A percentile compares a stretch with the other conserved stretches of the same genome.
Conservation (phyloP, 2,888 invertebrate genomes). For the Itoplectis maculator region DNA sequence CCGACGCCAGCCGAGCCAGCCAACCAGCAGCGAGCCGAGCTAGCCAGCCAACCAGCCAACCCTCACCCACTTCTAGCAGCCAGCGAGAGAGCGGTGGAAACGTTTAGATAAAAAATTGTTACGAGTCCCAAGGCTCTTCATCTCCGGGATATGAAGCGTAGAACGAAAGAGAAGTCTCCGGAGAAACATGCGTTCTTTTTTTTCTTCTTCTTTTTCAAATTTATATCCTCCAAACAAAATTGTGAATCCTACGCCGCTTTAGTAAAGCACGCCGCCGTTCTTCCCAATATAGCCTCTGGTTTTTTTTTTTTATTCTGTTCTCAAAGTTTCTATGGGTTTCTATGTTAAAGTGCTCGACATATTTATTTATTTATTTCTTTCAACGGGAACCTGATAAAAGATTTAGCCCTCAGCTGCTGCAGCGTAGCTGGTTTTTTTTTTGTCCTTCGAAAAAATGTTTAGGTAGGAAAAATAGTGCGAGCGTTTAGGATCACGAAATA, state of each 20-base stretch:
- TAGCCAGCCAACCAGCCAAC: slow-evolving; percentile 53
- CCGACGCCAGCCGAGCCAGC: slow-evolving; percentile 57
- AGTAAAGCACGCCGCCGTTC: neutral
- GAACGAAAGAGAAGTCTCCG: slow-evolving; percentile 75
- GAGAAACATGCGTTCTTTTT: slow-evolving; percentile 58
- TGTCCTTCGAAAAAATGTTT: neutral
- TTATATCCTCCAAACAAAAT: slow-evolving; percentile 71
- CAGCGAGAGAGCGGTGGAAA: slow-evolving; percentile 69
- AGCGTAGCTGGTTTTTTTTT: neutral
- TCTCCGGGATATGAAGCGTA: slow-evolving; percentile 76
- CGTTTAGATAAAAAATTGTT: slow-evolving; percentile 78
- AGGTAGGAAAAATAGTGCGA: neutral
- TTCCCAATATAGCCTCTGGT: neutral
- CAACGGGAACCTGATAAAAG: neutral
- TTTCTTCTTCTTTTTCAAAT: slow-evolving; percentile 67
- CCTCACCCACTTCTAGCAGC: slow-evolving; percentile 66
- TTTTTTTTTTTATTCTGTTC: neutral
- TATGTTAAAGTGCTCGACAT: neutral
- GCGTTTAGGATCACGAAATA: slow-evolving; percentile 7
- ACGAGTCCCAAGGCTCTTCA: slow-evolving; percentile 70
- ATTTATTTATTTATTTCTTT: too few relatives aligned
- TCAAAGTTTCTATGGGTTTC: neutral
- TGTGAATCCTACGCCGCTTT: slow-evolving; percentile 8
- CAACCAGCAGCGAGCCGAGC: too few relatives aligned
- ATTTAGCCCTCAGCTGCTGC: neutral